Conservation (phyloP, 2,888 invertebrate species). For the Cinara cedri region DNA sequence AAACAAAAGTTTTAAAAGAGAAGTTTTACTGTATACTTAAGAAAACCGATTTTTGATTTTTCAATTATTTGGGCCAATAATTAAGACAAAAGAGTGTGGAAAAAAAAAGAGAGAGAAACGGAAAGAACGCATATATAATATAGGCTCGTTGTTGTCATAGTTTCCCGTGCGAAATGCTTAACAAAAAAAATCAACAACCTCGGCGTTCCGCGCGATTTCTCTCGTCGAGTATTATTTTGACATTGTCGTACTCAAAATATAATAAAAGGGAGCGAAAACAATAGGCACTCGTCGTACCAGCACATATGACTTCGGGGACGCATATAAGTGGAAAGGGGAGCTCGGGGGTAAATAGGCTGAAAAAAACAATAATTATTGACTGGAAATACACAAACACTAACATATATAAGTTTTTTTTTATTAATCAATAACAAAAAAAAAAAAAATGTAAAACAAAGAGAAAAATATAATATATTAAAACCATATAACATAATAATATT, state of each 20-base stretch:
- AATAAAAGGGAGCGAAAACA: neutral
- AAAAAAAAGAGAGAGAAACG: neutral
- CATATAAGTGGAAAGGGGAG: too few species aligned
- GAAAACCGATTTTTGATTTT: too few species aligned
- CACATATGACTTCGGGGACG: neutral
- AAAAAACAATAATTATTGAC: neutral
- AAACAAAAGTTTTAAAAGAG: too few species aligned
- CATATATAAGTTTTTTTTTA: constrained; percentile 39
- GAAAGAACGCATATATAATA: too few species aligned
- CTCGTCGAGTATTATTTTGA: constrained; percentile 3
- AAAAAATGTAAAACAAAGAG: constrained; percentile 54
- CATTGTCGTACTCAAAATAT: constrained; percentile 14
- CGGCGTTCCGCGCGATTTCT: constrained; percentile 5
- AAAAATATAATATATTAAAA: constrained; percentile 55
- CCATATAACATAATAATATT: constrained; percentile 57
- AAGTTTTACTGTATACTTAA: too few species aligned
- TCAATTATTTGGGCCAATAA: too few species aligned
- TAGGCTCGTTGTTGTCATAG: too few species aligned
- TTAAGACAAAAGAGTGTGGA: neutral
- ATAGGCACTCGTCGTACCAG: neutral
- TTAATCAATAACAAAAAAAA: constrained; percentile 54
- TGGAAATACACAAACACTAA: neutral
- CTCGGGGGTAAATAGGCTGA: neutral
- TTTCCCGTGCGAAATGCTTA: constrained; percentile 7
- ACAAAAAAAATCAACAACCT: constrained; percentile 12